Conservation (phyloP, 2,888 invertebrate genomes). For the Dasysyrphus albostriatus region DNA sequence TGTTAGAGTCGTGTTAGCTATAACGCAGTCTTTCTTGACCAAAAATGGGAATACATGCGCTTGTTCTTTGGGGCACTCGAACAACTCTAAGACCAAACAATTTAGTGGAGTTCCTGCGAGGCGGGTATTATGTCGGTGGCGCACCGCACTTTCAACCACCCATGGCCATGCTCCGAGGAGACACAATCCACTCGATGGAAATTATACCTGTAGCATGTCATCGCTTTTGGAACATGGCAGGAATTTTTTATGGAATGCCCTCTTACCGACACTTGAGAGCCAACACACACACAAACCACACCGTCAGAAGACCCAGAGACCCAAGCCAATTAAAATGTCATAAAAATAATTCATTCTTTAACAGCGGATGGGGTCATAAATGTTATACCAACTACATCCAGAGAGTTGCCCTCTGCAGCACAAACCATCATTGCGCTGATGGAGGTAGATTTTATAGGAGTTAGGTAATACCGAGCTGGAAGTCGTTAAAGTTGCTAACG, state of each 20-base stretch:
- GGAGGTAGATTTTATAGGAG: slow-evolving; percentile 11
- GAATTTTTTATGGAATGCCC: slow-evolving; percentile 62
- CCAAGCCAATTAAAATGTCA: slow-evolving; percentile 70
- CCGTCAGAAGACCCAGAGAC: slow-evolving; percentile 19
- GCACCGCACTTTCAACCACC: slow-evolving; percentile 45
- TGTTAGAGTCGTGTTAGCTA: slow-evolving; percentile 35
- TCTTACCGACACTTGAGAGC: slow-evolving; percentile 51
- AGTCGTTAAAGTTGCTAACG: slow-evolving; percentile 57
- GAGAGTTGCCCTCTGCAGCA: slow-evolving; percentile 11
- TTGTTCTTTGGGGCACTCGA: slow-evolving; percentile 37
- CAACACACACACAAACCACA: background rate
- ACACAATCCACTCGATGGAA: background rate
- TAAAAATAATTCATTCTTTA: slow-evolving; percentile 73
- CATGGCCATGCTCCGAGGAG: slow-evolving; percentile 24
- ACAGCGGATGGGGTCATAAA: slow-evolving; percentile 65
- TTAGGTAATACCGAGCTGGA: slow-evolving; percentile 19
- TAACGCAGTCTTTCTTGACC: slow-evolving; percentile 19
- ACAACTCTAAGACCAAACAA: slow-evolving; percentile 28
- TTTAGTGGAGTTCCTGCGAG: slow-evolving; percentile 32
- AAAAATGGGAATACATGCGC: slow-evolving; percentile 63
- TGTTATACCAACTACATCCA: slow-evolving; percentile 26
- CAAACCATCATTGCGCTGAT: slow-evolving; percentile 9
- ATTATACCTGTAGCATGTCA: slow-evolving; percentile 50
- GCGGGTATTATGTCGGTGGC: slow-evolving; percentile 55
- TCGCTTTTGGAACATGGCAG: slow-evolving; percentile 40